Evolutionary conservation across 2,113 vertebrate species (phyloP).

Genomic region (Muscicapa adusta): DNA sequence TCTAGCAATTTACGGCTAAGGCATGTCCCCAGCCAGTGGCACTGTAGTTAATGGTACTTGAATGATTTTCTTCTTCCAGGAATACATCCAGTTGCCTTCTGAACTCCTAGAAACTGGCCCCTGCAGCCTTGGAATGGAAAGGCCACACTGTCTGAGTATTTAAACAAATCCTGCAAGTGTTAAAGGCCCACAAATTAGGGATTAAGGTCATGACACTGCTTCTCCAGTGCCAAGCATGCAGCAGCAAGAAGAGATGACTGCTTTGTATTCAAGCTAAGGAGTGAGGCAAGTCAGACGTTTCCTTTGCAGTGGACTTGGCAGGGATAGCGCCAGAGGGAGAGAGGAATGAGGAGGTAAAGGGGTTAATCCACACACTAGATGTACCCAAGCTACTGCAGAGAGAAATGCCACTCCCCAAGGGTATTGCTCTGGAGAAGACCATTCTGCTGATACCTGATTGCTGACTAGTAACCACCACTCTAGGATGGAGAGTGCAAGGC

Average conservation of each 20-base stretch:
- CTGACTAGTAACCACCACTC: neutral
- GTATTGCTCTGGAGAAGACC: neutral
- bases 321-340: neutral
- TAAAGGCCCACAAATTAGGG: slow-evolving; percentile 11
- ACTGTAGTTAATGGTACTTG: slow-evolving; percentile 12
- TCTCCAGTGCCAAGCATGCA: neutral
- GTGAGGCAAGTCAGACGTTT: neutral
- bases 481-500: neutral
- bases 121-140: neutral
- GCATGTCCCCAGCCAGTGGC: slow-evolving; percentile 7
- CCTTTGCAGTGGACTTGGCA: neutral
- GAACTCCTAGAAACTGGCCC: neutral
- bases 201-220: neutral
- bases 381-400: neutral
- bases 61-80: slow-evolving; percentile 32
- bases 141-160: neutral
- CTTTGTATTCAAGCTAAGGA: slow-evolving; percentile 31
- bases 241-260: neutral
- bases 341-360: neutral
- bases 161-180: slow-evolving; percentile 44
- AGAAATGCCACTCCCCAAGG: neutral
- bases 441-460: neutral
- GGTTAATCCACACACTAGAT: neutral
- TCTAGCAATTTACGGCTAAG: neutral
- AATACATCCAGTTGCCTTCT: neutral